These are phyloP conservation scores for Zapus hudsonius DNA, from an alignment of 2,113 vertebrate species.

Conservation along the genomic window DNA sequence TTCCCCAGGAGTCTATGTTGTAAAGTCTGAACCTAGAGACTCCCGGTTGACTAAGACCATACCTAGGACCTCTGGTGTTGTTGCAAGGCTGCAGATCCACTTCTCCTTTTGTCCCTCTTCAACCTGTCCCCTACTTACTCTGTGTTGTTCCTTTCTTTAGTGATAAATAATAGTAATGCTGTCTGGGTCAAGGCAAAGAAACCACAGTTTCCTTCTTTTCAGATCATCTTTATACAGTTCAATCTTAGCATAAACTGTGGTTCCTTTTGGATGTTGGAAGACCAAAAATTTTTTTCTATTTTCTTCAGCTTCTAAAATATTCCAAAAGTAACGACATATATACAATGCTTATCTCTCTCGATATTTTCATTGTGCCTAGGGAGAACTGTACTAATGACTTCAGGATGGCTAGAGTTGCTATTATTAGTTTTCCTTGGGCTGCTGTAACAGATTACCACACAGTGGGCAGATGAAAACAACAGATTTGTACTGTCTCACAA, in stretches of 20 bases:
- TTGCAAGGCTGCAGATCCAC: not conserved
- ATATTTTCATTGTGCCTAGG: rapidly evolving
- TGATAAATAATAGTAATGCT: not conserved
- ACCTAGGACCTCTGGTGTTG: not conserved
- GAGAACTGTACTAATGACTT: not conserved
- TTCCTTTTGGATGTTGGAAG: not conserved
- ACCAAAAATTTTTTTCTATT: not conserved
- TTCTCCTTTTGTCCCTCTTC: not conserved
- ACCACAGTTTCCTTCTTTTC: not conserved
- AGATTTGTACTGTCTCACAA: not conserved
- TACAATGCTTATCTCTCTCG: not conserved
- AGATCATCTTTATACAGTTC: not conserved
- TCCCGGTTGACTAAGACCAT: not conserved
- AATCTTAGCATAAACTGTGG: not conserved
- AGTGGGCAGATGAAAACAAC: not conserved
- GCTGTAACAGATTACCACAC: not conserved
- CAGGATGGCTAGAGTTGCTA: not conserved
- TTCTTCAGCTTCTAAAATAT: not conserved
- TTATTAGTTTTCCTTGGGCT: not conserved
- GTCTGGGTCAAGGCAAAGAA: not conserved
- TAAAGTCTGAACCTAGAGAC: not conserved
- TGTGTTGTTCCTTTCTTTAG: not conserved
- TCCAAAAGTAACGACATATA: not conserved
- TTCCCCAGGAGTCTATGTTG: not conserved
- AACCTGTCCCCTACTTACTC: not conserved